Conservation (phyloP, 2,113 vertebrate genomes). For the Gobius niger region DNA sequence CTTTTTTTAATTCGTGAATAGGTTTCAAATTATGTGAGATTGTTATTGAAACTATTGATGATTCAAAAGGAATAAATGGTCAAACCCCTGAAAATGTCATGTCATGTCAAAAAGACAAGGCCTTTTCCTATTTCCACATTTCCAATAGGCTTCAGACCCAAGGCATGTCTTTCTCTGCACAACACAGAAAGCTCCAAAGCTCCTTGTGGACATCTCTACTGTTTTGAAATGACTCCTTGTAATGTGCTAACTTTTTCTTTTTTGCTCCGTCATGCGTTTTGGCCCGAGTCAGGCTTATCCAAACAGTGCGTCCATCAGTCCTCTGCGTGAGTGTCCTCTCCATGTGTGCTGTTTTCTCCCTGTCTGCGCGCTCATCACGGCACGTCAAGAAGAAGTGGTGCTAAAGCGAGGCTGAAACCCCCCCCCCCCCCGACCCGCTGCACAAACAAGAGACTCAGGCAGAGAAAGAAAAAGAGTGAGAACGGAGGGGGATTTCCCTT, state of each 20-base stretch:
- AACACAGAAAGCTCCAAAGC: background rate
- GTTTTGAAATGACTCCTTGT: slow-evolving; percentile 45
- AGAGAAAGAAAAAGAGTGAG: slow-evolving; percentile 60
- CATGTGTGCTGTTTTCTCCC: slow-evolving; percentile 67
- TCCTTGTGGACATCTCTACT: slow-evolving; percentile 17
- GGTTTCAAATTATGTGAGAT: no score
- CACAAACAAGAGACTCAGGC: slow-evolving; percentile 63
- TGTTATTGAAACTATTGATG: no score
- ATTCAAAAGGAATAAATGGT: no score
- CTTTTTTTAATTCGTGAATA: no score
- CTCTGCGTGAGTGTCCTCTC: slow-evolving; percentile 51
- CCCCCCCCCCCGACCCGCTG: slow-evolving; percentile 52
- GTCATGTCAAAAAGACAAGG: no score
- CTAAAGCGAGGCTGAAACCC: slow-evolving; percentile 62
- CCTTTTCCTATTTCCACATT: no score
- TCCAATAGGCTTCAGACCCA: no score
- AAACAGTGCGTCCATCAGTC: slow-evolving; percentile 60
- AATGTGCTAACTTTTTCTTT: slow-evolving; percentile 53
- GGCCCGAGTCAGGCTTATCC: slow-evolving; percentile 48
- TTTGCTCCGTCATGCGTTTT: slow-evolving; percentile 53
- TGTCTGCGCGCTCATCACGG: slow-evolving; percentile 65
- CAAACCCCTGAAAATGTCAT: no score
- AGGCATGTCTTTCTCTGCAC: slow-evolving; percentile 14
- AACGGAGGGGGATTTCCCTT: slow-evolving; percentile 58
- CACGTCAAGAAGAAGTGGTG: slow-evolving; percentile 64